Evolutionary conservation across 2,113 vertebrate genomes (phyloP), one percentile per base, ranked within the genome.

Genomic region (Piaya cayana): DNA sequence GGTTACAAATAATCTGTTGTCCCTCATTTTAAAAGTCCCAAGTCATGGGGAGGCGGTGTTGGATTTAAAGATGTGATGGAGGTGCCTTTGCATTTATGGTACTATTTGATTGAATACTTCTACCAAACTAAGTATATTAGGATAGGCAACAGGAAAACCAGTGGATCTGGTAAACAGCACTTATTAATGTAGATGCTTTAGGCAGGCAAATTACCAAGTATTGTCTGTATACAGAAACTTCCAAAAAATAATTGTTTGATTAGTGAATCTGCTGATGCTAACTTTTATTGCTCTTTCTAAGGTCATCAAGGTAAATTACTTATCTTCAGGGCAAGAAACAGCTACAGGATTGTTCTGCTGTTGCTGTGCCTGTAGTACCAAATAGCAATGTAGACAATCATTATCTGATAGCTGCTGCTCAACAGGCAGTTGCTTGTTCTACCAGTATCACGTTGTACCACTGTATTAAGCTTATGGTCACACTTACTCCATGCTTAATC

Each of bases 321-420:
- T 55, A 39, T 90, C 88, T 91, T 90, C 95, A 96, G 93, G 91
- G 56, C 76, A 71, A 82, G 92, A 91, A 92, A 78, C 67, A 93
- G 74, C 64, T 89, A 45, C 47, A 52, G 70, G 58, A 59, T 88
- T 23, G 2, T 59, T 82, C 52, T 96, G 82, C 62, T 90, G 65
- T 87, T 74, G 71, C 70, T 86, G 83, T 93, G 62, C 69, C 81
- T 80, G 72, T 86, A 79, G 69, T 78, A 96, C 96, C 96, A 97
- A 97, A 95, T 95, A 92, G 86, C 39, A 69, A 83, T 32, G 67
- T 39, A 90, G 97, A 97, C 96, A 97, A 97, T 96, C 95, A 79
- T 58, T 42, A 68, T 23, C 59, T 52, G 47, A 71, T 9, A 81
- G 75, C 79, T 94, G 75, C 81, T 17, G 3, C 83, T 94, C 37